These are phyloP conservation scores for Hemiprocne comata DNA, from an alignment of 2,113 vertebrate species.

Conservation along the genomic window DNA sequence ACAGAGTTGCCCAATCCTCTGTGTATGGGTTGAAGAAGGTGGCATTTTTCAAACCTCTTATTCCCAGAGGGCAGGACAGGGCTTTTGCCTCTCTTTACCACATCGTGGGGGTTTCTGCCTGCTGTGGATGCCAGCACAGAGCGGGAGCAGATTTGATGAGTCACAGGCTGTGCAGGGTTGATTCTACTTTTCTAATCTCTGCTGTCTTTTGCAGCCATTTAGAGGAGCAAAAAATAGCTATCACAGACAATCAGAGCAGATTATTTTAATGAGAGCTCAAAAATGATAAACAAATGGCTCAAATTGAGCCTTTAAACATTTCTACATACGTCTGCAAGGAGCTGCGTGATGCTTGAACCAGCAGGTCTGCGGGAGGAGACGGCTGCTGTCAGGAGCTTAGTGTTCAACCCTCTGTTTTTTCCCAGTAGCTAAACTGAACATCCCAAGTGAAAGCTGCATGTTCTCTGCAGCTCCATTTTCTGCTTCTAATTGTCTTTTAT, in stretches of 20 bases:
- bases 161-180: neutral
- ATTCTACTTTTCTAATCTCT: neutral
- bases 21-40: rapidly evolving
- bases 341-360: slow-evolving; percentile 45
- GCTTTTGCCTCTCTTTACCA: neutral
- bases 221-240: slow-evolving; percentile 72
- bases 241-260: slow-evolving; percentile 75
- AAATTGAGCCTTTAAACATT: slow-evolving; percentile 63
- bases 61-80: neutral
- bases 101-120: rapidly evolving
- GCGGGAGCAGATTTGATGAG: slow-evolving; percentile 30
- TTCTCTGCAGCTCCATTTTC: slow-evolving; percentile 34
- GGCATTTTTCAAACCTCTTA: neutral
- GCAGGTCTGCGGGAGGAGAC: slow-evolving; percentile 31
- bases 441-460: neutral
- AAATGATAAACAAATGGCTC: slow-evolving; percentile 70
- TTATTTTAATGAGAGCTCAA: slow-evolving; percentile 78
- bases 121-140: neutral
- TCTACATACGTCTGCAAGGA: neutral
- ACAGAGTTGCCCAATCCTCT: rapidly evolving
- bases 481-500: slow-evolving; percentile 38
- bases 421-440: neutral
- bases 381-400: neutral
- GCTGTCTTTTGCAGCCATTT: slow-evolving; percentile 8
- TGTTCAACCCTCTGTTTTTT: neutral